phyloP scores from a whole-genome alignment of 2,113 vertebrate genomes.

The Ginglymostoma cirratum region DNA sequence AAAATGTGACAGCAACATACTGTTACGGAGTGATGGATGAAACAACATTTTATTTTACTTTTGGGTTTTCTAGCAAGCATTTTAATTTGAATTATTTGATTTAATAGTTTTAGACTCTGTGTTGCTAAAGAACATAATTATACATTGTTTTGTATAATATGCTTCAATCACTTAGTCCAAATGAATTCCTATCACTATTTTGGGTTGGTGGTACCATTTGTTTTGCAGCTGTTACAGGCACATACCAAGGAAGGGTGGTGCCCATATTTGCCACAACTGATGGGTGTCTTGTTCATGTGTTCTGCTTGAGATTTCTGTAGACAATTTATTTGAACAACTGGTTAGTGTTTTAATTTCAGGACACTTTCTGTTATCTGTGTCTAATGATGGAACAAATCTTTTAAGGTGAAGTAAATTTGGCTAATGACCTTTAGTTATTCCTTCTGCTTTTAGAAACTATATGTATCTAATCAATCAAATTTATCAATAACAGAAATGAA shows the following conservation, averaged over 20 bases:
- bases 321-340: not conserved
- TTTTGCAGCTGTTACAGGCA: not conserved
- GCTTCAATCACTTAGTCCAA: not conserved
- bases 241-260: not conserved
- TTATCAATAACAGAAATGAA: not conserved
- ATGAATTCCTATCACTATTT: not conserved
- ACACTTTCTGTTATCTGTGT: not conserved
- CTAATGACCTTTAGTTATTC: not conserved
- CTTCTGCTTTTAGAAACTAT: not conserved
- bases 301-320: not conserved
- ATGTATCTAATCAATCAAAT: not conserved
- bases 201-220: not conserved
- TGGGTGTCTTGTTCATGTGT: not conserved
- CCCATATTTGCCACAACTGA: not conserved
- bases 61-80: not conserved
- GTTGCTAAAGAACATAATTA: not conserved
- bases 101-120: not conserved
- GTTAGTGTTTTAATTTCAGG: constrained; percentile 12
- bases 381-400: not conserved
- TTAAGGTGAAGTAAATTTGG: not conserved
- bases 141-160: not conserved
- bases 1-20: not conserved
- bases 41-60: not conserved
- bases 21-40: not conserved
- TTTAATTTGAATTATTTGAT: not conserved